Evolutionary conservation across 1,140 invertebrate species (phyloP).

Genomic region (Drosophila quadrilineata): DNA sequence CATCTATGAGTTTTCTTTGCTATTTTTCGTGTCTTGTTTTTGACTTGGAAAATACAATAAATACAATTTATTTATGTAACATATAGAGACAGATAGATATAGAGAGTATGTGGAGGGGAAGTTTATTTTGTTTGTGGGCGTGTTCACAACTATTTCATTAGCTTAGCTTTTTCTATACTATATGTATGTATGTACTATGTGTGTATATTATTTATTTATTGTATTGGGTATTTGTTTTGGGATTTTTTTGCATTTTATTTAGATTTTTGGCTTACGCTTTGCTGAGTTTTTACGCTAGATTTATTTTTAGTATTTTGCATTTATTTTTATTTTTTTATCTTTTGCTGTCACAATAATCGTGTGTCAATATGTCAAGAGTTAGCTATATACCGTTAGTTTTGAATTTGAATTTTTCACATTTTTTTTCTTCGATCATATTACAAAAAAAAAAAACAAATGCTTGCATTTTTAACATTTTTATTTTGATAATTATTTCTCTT

Average conservation of each 20-base stretch:
- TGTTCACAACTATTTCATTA: conserved; percentile 40
- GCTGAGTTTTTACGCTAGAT: conserved; percentile 69
- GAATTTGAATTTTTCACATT: conserved; percentile 15
- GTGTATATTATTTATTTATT: too few species aligned
- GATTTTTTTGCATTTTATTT: conserved; percentile 31
- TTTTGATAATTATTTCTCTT: conserved; percentile 67
- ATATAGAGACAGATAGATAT: too few species aligned
- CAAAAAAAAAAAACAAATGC: conserved; percentile 25
- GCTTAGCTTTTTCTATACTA: conserved; percentile 45
- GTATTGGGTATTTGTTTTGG: conserved; percentile 22
- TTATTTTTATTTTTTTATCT: conserved; percentile 33
- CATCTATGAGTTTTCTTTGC: conserved; percentile 39
- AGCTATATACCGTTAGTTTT: conserved; percentile 29
- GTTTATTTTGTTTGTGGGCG: neutral
- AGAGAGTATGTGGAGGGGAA: neutral
- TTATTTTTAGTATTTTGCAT: conserved; percentile 44
- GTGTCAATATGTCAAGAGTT: conserved; percentile 33
- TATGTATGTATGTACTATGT: too few species aligned
- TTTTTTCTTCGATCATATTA: too few species aligned
- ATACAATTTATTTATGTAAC: conserved; percentile 8
- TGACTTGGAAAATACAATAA: conserved; percentile 21
- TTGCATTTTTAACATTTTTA: conserved; percentile 28
- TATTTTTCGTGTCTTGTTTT: conserved; percentile 39
- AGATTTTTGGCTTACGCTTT: conserved; percentile 64
- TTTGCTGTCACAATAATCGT: conserved; percentile 24